These are phyloP conservation scores for Amphiprion clarkii DNA, from an alignment of 2,797 vertebrate genomes.

Conservation along the genomic window DNA sequence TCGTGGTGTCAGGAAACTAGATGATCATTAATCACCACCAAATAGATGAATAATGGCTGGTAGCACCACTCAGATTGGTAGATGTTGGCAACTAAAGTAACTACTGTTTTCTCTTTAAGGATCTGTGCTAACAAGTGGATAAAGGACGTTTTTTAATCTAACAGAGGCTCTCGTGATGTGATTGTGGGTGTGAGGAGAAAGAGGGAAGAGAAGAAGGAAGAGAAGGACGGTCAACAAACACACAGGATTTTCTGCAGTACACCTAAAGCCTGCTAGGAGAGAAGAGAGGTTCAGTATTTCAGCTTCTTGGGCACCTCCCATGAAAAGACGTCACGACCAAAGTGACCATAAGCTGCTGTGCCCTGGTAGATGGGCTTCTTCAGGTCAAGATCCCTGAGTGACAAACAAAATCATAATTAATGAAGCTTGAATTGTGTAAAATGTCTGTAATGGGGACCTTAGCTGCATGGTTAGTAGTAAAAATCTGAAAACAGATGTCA, in stretches of 20 bases:
- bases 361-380: conserved; percentile 97
- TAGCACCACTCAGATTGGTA: not conserved
- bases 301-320: conserved; percentile 97
- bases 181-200: conserved; percentile 1
- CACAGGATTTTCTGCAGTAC: conserved; percentile 89
- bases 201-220: conserved; percentile 22
- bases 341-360: conserved; percentile 96
- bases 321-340: conserved; percentile 93
- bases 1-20: conserved; percentile 2
- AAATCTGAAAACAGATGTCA: not conserved
- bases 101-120: conserved; percentile 11
- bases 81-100: conserved; percentile 25
- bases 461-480: not conserved
- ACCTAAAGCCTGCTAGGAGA: conserved; percentile 81
- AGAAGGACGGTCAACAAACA: conserved; percentile 17
- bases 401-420: conserved; percentile 69
- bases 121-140: conserved; percentile 10
- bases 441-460: too few species aligned
- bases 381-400: conserved; percentile 95
- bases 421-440: not conserved
- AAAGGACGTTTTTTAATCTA: not conserved
- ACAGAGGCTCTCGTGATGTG: conserved; percentile 27
- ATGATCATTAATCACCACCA: not conserved
- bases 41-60: not conserved
- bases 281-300: conserved; percentile 87